Evolutionary conservation across 2,797 vertebrate genomes (phyloP).

Genomic region (Adrianichthys oophorus): DNA sequence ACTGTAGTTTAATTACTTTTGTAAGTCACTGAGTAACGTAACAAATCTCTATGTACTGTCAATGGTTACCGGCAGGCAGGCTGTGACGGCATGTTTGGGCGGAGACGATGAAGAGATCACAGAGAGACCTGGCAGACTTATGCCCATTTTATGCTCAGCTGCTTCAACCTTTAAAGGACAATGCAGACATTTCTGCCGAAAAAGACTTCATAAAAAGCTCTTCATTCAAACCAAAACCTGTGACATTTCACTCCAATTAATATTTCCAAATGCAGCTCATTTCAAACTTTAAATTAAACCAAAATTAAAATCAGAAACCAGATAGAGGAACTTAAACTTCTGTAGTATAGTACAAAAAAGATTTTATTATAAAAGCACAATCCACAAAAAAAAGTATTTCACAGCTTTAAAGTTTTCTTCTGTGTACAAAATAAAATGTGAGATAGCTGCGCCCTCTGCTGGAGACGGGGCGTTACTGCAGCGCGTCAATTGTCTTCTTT

Average conservation of each 20-base stretch:
- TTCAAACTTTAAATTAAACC: no score
- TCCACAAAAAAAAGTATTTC: conserved; percentile 53
- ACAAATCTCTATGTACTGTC: no score
- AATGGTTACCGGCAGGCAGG: conserved; percentile 18
- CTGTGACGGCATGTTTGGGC: conserved; percentile 21
- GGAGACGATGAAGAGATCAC: conserved; percentile 17
- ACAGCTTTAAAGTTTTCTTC: conserved; percentile 25
- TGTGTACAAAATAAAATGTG: conserved; percentile 10
- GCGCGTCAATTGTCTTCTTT: not conserved
- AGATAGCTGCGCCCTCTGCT: conserved; percentile 45
- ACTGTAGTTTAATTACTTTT: no score
- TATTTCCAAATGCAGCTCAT: not conserved
- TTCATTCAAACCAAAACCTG: no score
- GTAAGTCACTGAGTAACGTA: no score
- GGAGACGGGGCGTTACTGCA: conserved; percentile 14
- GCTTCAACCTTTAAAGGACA: not conserved
- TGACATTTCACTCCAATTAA: no score
- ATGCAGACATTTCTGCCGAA: not conserved
- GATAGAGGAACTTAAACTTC: not conserved
- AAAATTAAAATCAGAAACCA: not conserved
- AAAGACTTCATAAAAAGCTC: not conserved
- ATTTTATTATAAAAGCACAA: conserved; percentile 56
- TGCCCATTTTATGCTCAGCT: conserved; percentile 4
- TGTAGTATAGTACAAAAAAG: not conserved
- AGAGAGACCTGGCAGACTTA: conserved; percentile 8